Evolutionary conservation across 2,797 vertebrate genomes (phyloP).

Genomic region (Kryptolebias ocellatus): DNA sequence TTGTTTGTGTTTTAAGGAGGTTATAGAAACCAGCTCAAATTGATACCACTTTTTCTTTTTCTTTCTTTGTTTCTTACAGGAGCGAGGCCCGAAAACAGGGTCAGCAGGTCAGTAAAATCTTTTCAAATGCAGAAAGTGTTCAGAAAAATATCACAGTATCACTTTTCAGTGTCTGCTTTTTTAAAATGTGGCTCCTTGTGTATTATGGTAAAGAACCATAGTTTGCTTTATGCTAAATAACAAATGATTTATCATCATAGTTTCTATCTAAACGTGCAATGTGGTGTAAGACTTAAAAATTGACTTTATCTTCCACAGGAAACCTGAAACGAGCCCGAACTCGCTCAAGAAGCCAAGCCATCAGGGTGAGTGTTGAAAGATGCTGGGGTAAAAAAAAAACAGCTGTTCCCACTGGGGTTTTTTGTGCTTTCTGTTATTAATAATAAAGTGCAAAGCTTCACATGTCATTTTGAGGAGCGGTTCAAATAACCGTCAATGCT

Average conservation of each 20-base stretch:
- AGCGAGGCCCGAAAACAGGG: slow-evolving; percentile 43
- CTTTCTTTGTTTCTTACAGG: slow-evolving; percentile 37
- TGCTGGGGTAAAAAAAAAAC: neutral
- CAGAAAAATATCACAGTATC: neutral
- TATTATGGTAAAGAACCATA: too few relatives aligned
- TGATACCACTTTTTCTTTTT: neutral
- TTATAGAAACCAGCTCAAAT: too few relatives aligned
- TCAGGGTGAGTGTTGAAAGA: slow-evolving; percentile 70
- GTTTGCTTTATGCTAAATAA: too few relatives aligned
- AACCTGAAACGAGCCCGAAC: slow-evolving; percentile 80
- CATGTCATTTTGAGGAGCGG: neutral
- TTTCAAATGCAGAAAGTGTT: neutral
- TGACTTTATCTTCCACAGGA: slow-evolving; percentile 52
- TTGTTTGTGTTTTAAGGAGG: neutral
- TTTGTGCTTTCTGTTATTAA: neutral
- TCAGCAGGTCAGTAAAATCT: slow-evolving; percentile 65
- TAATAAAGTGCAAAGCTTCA: slow-evolving; percentile 1
- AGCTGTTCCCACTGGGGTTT: neutral
- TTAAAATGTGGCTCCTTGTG: too few relatives aligned
- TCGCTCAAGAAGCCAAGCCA: slow-evolving; percentile 59
- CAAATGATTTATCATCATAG: too few relatives aligned
- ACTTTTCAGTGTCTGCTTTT: too few relatives aligned
- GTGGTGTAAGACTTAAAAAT: neutral
- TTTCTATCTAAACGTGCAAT: too few relatives aligned
- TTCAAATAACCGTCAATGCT: slow-evolving; percentile 1